phyloP scores from a whole-genome alignment of 2,888 invertebrate genomes.

The Cephalotes varians region DNA sequence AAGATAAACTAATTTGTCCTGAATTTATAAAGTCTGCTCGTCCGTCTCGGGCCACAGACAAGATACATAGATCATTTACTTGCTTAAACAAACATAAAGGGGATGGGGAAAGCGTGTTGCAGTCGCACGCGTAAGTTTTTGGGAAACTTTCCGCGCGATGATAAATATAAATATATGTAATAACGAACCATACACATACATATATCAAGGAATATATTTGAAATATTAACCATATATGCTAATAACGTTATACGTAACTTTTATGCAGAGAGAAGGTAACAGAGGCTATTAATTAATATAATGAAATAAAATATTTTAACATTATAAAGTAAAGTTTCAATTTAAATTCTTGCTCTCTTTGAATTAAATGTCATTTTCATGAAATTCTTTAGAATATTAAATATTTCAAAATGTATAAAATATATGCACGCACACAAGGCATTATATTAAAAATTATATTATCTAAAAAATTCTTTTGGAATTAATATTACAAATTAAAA shows the following conservation, averaged over 20 bases:
- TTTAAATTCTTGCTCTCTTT: background rate
- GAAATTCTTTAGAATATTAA: background rate
- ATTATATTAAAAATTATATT: background rate
- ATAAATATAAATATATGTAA: slow-evolving; percentile 12
- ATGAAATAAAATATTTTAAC: background rate
- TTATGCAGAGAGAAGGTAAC: background rate
- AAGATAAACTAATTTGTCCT: slow-evolving; percentile 80
- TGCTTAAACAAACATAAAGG: slow-evolving; percentile 57
- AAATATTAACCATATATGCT: background rate
- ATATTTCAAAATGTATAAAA: background rate
- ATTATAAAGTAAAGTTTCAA: slow-evolving; percentile 6
- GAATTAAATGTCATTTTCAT: slow-evolving; percentile 15
- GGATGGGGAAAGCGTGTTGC: slow-evolving; percentile 43
- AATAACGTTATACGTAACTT: background rate
- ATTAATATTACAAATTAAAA: slow-evolving; percentile 2
- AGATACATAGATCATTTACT: slow-evolving; percentile 66
- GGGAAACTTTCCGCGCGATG: slow-evolving; percentile 22
- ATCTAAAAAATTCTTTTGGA: background rate
- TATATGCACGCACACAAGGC: background rate
- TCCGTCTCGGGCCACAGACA: slow-evolving; percentile 43
- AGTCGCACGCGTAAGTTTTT: background rate
- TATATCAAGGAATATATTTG: background rate
- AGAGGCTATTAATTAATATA: background rate
- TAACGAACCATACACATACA: background rate
- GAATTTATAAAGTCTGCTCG: slow-evolving; percentile 74